These are phyloP conservation scores for Mythimna pallens DNA, from an alignment of 2,888 invertebrate genomes.

Conservation along the genomic window DNA sequence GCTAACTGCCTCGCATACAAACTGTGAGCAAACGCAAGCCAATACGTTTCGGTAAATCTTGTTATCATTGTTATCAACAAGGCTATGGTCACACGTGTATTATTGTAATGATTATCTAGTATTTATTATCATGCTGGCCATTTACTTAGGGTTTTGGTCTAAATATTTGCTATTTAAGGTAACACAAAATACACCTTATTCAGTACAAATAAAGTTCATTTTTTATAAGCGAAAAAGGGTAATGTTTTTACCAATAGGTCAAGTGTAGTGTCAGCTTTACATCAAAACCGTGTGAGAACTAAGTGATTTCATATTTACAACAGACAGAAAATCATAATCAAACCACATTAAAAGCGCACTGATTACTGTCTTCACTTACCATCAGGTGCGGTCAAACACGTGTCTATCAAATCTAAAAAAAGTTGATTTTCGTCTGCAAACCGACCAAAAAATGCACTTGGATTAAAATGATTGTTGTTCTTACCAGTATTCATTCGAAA, in stretches of 20 bases:
- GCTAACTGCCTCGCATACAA: conserved; percentile 28
- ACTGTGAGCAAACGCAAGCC: conserved; percentile 40
- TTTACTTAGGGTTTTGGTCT: neutral
- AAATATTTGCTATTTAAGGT: conserved; percentile 4
- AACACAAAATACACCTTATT: conserved; percentile 11
- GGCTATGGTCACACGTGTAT: conserved; percentile 32
- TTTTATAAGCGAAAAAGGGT: conserved; percentile 8
- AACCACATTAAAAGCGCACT: conserved; percentile 24
- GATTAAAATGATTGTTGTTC: conserved; percentile 35
- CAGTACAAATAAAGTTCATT: conserved; percentile 4
- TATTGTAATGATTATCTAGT: conserved; percentile 16
- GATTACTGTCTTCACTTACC: conserved; percentile 34
- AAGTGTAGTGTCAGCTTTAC: neutral
- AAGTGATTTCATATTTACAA: conserved; percentile 26
- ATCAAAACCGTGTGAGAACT: conserved; percentile 11
- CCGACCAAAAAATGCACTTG: conserved; percentile 34
- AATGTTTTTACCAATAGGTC: neutral
- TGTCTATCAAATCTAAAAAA: conserved; percentile 51
- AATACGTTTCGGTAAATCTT: conserved; percentile 26
- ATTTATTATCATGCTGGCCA: conserved; percentile 3
- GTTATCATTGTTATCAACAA: conserved; percentile 51
- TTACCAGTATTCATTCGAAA: conserved; percentile 25
- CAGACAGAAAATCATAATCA: conserved; percentile 22
- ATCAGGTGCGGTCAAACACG: conserved; percentile 40
- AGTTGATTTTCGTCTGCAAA: conserved; percentile 46